These are phyloP conservation scores for Cyrtorhinus lividipennis DNA, from an alignment of 1,140 invertebrate species.

Conservation along the genomic window DNA sequence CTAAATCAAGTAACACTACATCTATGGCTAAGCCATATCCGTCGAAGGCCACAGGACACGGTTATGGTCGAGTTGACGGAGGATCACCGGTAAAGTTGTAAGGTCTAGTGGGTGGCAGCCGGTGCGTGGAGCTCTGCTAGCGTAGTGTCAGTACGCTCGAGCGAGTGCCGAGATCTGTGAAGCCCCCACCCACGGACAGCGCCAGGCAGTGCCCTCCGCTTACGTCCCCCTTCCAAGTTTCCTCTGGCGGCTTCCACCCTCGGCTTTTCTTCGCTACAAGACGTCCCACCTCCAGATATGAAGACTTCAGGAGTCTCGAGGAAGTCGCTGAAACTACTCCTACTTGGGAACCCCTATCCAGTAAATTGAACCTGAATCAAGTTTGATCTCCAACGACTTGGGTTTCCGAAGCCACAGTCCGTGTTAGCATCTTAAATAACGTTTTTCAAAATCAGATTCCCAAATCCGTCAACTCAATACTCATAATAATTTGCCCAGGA, in stretches of 20 bases:
- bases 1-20: too few species aligned
- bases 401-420: too few species aligned
- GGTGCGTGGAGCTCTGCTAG: slow-evolving; percentile 9
- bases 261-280: neutral
- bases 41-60: slow-evolving; percentile 7
- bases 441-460: too few species aligned
- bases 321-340: too few species aligned
- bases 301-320: neutral
- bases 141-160: slow-evolving; percentile 7
- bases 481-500: too few species aligned
- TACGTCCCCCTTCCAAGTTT: neutral
- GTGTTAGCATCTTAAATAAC: too few species aligned
- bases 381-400: too few species aligned
- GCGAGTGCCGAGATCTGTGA: slow-evolving; percentile 9
- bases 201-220: neutral
- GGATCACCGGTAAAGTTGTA: neutral
- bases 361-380: too few species aligned
- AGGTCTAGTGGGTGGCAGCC: slow-evolving; percentile 9
- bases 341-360: too few species aligned
- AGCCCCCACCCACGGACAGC: slow-evolving; percentile 1
- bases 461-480: too few species aligned
- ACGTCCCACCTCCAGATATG: slow-evolving; percentile 1
- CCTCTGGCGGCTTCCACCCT: neutral
- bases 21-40: neutral
- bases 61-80: slow-evolving; percentile 6